Percentiles rank a stretch among this genome's conserved stretches.
These are phyloP conservation scores for Falco columbarius DNA, from an alignment of 2,797 vertebrate genomes.

Conservation along the genomic window DNA sequence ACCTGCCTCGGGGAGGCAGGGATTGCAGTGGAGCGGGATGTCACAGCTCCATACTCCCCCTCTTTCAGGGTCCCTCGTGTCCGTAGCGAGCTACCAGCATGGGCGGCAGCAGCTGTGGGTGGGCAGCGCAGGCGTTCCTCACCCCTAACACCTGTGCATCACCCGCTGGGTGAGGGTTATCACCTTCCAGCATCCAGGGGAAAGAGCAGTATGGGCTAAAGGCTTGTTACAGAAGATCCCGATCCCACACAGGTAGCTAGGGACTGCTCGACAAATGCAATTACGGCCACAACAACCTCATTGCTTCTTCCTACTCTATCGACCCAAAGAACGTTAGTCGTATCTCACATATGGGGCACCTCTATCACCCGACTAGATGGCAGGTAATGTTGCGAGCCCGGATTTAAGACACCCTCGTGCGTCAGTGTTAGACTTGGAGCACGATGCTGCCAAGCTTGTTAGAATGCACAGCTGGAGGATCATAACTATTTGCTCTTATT, in stretches of 20 bases:
- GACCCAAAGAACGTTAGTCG: accelerated
- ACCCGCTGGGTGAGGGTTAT: background rate
- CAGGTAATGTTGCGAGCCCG: background rate
- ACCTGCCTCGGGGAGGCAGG: background rate
- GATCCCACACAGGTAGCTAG: background rate
- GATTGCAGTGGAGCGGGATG: accelerated
- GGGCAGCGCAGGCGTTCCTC: accelerated
- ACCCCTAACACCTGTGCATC: background rate
- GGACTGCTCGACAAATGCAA: background rate
- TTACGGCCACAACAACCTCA: background rate
- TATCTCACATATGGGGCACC: accelerated
- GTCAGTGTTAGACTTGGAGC: accelerated
- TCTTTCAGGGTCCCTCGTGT: accelerated
- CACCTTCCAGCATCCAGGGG: background rate
- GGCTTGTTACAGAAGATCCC: background rate
- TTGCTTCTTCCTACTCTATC: background rate
- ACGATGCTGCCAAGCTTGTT: accelerated
- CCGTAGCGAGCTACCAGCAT: accelerated
- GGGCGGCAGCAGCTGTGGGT: accelerated
- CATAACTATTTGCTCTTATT: background rate
- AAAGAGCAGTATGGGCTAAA: background rate
- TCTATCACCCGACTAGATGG: background rate
- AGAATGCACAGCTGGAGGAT: background rate
- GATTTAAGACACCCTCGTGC: background rate
- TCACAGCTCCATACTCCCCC: background rate